A percentile compares a stretch with the other conserved stretches of the same genome.
phyloP scores from a whole-genome alignment of 92 coral and sea anemone genomes.

The Bergia sp. region DNA sequence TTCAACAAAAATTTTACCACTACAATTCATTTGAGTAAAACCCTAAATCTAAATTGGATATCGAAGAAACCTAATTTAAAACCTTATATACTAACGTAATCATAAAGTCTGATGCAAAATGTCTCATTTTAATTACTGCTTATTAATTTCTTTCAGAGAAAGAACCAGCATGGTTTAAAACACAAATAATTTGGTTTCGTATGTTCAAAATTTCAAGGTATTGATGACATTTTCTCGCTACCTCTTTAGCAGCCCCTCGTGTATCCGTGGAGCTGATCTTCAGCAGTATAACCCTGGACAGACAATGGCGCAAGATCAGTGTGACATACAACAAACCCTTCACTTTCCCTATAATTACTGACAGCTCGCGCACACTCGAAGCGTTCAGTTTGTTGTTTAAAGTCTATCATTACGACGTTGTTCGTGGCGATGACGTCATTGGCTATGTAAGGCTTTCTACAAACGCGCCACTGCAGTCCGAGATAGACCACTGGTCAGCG shows the following conservation, averaged over 20 bases:
- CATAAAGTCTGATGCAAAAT: no score
- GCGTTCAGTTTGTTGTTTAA: conserved; percentile 81
- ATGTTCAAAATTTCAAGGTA: no score
- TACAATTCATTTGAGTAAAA: no score
- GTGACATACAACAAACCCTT: conserved; percentile 65
- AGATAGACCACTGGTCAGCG: conserved; percentile 88
- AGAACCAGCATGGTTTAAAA: no score
- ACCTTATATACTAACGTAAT: no score
- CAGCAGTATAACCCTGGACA: conserved; percentile 70
- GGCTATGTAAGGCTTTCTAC: conserved; percentile 76
- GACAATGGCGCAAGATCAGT: conserved; percentile 64
- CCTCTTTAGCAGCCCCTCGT: conserved; percentile 60
- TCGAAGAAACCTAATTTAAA: no score
- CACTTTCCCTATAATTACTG: conserved; percentile 81
- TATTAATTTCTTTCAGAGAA: no score
- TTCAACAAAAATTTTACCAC: no score
- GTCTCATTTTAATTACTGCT: no score
- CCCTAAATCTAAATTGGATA: no score
- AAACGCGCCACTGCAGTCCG: conserved; percentile 78
- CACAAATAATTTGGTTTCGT: no score
- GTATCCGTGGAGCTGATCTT: conserved; percentile 78
- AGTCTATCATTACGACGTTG: conserved; percentile 67
- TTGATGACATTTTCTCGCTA: no score
- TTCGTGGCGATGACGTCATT: conserved; percentile 72
- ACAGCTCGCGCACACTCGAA: conserved; percentile 75